A percentile compares a stretch with the other conserved stretches of the same genome.
Conservation (phyloP, 2,113 vertebrate species). For the Oreocharis arfaki region DNA sequence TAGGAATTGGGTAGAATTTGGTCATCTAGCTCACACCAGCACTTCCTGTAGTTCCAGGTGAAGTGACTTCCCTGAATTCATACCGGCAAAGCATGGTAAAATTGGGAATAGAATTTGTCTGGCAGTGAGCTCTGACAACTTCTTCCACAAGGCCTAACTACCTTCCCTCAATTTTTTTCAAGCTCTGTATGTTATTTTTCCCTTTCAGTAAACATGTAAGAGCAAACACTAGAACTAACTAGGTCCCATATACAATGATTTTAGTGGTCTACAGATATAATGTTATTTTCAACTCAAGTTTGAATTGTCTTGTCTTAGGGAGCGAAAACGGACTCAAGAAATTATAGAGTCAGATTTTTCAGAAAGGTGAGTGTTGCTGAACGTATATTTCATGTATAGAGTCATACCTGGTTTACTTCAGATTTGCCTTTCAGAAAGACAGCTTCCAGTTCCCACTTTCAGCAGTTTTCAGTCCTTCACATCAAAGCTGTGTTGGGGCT, state of each 20-base stretch:
- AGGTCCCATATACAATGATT: neutral
- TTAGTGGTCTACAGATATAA: neutral
- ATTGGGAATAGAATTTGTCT: neutral
- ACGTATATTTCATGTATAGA: neutral
- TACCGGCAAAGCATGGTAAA: neutral
- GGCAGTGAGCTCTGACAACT: neutral
- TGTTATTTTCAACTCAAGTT: neutral
- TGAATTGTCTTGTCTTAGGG: constrained; percentile 71
- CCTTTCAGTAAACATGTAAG: neutral
- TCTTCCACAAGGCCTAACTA: neutral
- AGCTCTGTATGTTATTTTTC: neutral
- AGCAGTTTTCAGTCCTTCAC: neutral
- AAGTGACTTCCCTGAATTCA: neutral
- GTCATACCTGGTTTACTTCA: neutral
- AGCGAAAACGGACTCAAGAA: constrained; percentile 82
- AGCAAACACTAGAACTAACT: neutral
- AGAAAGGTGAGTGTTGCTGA: constrained; percentile 75
- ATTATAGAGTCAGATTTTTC: constrained; percentile 85
- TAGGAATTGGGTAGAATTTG: neutral
- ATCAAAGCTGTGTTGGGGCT: neutral
- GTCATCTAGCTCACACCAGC: neutral
- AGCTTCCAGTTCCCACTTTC: neutral
- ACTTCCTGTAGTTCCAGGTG: neutral
- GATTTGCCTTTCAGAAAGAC: neutral
- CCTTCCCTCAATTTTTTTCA: neutral